Percentiles rank a stretch among this genome's conserved stretches.
Conservation (phyloP, 2,797 vertebrate genomes). For the Glossophaga mutica region DNA sequence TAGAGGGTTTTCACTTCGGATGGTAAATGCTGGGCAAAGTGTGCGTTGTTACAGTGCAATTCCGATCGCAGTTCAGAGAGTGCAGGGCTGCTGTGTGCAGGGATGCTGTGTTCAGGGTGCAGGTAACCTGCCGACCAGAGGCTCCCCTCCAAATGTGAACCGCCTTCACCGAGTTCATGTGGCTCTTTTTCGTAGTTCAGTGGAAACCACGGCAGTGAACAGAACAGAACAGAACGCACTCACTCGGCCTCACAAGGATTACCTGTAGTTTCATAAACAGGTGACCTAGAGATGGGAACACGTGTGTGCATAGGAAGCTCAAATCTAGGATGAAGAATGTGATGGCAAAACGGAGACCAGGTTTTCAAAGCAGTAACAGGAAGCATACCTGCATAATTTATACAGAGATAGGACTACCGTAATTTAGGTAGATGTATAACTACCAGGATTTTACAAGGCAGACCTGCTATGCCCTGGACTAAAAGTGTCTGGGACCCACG, state of each 20-base stretch:
- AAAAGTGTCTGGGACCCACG: not conserved
- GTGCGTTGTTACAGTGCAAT: no score
- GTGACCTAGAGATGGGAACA: not conserved
- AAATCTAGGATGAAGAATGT: not conserved
- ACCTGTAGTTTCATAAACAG: not conserved
- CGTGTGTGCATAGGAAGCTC: not conserved
- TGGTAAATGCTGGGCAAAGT: not conserved
- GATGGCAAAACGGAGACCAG: not conserved
- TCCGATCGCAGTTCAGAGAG: not conserved
- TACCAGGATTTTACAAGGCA: not conserved
- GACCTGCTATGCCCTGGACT: not conserved
- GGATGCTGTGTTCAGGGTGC: no score
- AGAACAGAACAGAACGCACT: not conserved
- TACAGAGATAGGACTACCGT: not conserved
- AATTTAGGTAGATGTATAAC: not conserved
- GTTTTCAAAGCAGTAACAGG: not conserved
- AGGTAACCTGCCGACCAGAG: rapidly evolving
- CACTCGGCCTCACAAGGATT: not conserved
- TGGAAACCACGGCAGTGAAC: not conserved
- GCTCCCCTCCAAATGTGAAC: not conserved
- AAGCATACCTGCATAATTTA: not conserved
- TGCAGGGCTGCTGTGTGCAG: not conserved
- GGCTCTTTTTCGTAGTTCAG: not conserved
- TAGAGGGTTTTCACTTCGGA: not conserved
- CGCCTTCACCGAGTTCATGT: not conserved